Percentiles rank a stretch among this genome's conserved stretches.
These are phyloP conservation scores for Papilio protenor DNA, from an alignment of 2,888 invertebrate genomes.

Conservation along the genomic window DNA sequence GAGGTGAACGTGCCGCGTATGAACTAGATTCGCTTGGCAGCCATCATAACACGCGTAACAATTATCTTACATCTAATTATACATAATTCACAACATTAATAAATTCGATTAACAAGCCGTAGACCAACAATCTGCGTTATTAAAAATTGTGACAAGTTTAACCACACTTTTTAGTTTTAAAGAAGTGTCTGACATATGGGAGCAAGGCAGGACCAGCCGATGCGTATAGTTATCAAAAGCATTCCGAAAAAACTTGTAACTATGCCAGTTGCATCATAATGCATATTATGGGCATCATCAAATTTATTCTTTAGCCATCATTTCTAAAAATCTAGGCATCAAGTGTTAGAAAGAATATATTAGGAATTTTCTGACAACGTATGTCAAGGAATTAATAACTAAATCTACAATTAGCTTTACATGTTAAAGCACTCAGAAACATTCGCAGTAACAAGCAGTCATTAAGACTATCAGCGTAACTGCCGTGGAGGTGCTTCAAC, in stretches of 20 bases:
- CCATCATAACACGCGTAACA: slow-evolving; percentile 43
- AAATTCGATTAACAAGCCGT: not conserved
- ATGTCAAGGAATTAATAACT: not conserved
- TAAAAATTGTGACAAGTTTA: not conserved
- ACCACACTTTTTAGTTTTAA: not conserved
- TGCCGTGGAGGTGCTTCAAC: slow-evolving; percentile 16
- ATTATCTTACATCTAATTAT: slow-evolving; percentile 36
- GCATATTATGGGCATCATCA: not conserved
- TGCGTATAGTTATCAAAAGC: too few relatives aligned
- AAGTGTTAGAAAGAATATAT: too few relatives aligned
- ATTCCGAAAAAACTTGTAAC: too few relatives aligned
- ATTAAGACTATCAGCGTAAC: slow-evolving; percentile 32
- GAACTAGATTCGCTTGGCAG: slow-evolving; percentile 55
- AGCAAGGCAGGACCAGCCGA: too few relatives aligned
- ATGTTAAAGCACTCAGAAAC: not conserved
- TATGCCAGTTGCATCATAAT: not conserved
- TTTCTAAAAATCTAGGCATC: too few relatives aligned
- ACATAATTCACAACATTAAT: slow-evolving; percentile 20
- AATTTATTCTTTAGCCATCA: too few relatives aligned
- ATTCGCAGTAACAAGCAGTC: slow-evolving; percentile 24
- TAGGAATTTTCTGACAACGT: not conserved
- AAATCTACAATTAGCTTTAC: not conserved
- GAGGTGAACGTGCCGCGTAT: slow-evolving; percentile 77
- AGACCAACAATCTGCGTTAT: too few relatives aligned
- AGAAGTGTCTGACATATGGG: too few relatives aligned